These are phyloP conservation scores for Lemur catta DNA, from an alignment of 2,797 vertebrate species.

Conservation along the genomic window DNA sequence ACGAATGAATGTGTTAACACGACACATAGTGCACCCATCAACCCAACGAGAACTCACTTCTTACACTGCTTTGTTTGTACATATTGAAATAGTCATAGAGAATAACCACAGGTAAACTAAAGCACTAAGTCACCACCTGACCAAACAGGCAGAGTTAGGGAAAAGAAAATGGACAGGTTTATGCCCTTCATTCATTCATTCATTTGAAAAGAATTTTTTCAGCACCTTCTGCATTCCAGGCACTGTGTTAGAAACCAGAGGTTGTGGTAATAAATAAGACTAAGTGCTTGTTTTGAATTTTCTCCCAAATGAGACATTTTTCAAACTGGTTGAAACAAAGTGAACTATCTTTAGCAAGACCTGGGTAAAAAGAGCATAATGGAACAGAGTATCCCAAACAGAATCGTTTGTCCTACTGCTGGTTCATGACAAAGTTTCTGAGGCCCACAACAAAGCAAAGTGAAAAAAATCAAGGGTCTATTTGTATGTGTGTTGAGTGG, in stretches of 20 bases:
- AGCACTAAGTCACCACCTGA: not conserved
- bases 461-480: not conserved
- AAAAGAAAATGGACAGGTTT: not conserved
- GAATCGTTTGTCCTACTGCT: not conserved
- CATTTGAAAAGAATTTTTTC: not conserved
- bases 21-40: not conserved
- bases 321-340: not conserved
- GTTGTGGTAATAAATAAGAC: not conserved
- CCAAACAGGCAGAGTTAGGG: not conserved
- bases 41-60: not conserved
- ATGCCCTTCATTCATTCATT: not conserved
- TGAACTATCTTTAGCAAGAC: not conserved
- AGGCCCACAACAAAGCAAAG: not conserved
- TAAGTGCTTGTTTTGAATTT: conserved; percentile 5
- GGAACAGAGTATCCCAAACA: not conserved
- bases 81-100: not conserved
- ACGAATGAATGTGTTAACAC: not conserved
- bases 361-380: not conserved
- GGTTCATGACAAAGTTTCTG: not conserved
- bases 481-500: not conserved
- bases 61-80: not conserved
- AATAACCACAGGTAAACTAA: not conserved
- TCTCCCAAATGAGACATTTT: conserved; percentile 5
- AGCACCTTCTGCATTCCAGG: not conserved
- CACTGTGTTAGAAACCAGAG: not conserved